Base-by-base conservation (phyloP, 1,140 invertebrate species). In the Mamestra configurata region DNA sequence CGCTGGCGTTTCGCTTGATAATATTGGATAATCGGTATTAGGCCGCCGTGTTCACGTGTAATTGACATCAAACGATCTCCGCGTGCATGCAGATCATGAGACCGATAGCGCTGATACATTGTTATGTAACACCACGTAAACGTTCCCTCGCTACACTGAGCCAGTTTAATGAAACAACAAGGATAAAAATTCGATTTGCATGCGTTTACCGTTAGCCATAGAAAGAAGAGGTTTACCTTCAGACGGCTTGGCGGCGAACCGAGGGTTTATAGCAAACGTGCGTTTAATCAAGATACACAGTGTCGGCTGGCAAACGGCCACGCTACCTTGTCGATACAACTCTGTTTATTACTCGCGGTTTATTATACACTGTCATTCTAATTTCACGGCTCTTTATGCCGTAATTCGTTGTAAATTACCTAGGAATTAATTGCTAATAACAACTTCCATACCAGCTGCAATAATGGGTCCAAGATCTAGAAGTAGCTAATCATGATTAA, bases 241-340 rank as follows among this genome's bases (percentile, higher is more conserved):
- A 93, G 91, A 92, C 90, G 59, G 87, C 82, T 61, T 88, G 91
- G 91, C 91, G 91, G 72, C 89, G 77, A 35, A 75, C 49, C 59
- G 66, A 75, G 53, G 72, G 40, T 59, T 71, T 71, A 57, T 22
- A 24, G 64, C 77, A 68, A 61, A 72, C 77, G 37, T 72, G 77
- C 49, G 77, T 80, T 80, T 75, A 77, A 80, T 83, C 82, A 35
- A 77, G 68, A 68, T 66, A 72, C 49, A 53, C 24, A 43, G 49
- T 72, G 55, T 64, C 43, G 40, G 22, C 75, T 83, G 81, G 78
- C 84, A 83, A 40, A 8, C 79, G 49, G 79, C 81, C 81, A 84
- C 64, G 13, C 22, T 59, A 70, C 75, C 35, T 68, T 31, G 31
- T 70, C 59, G 18, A 49, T 55, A 57, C 35, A 72, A 49, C 51